Percentiles rank a stretch among this genome's conserved stretches.
Evolutionary conservation across 2,797 vertebrate genomes (phyloP).

Genomic region (Netta rufina): DNA sequence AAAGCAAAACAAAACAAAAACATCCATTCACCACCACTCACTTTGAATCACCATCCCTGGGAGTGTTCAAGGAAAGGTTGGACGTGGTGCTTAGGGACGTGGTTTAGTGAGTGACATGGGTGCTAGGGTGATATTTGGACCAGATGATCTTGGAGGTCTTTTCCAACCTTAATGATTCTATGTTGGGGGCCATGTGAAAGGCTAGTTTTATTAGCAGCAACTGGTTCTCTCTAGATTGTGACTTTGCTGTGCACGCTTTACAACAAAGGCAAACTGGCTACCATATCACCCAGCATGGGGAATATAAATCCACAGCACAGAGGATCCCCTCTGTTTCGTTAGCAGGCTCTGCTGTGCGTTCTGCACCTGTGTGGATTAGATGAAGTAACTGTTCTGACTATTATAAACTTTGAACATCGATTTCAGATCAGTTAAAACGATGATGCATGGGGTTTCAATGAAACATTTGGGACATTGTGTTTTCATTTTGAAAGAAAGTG

Average conservation of each 20-base stretch:
- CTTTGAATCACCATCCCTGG: neutral
- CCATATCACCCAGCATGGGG: accelerated
- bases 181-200: neutral
- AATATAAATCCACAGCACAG: accelerated
- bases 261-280: neutral
- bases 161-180: too few species aligned
- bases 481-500: neutral
- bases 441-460: neutral
- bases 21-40: neutral
- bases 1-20: accelerated
- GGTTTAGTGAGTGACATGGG: too few species aligned
- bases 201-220: neutral
- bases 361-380: neutral
- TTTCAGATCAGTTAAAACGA: neutral
- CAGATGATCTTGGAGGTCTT: too few species aligned
- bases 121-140: too few species aligned
- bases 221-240: neutral
- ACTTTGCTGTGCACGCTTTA: neutral
- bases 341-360: neutral
- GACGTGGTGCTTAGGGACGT: too few species aligned
- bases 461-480: neutral
- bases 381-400: neutral
- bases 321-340: neutral
- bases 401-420: neutral
- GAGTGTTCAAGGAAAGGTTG: too few species aligned